Evolutionary conservation across 35 echinoderm and acorn worm species (phyloP), one percentile per base, ranked within the genome.

Genomic region (Diadema setosum): DNA sequence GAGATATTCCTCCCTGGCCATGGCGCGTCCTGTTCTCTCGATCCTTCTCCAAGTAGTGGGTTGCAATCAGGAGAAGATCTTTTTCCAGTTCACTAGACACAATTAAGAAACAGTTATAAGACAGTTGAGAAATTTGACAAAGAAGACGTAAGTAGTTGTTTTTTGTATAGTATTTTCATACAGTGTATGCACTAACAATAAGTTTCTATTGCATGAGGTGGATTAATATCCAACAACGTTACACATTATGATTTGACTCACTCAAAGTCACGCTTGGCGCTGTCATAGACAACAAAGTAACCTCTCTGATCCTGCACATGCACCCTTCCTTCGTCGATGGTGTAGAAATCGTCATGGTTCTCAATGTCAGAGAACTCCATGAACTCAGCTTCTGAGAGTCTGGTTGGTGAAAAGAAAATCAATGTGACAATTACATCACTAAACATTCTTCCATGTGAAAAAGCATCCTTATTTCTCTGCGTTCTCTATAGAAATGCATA

Each of bases 271-370:
- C 90, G 75, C 12, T 81, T 32, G 26, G 96, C 96, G 30, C 81
- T 86, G 59, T 95, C 57, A 74, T 99, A 99, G 61, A 99, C 92
- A 21, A 99, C 57, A 36, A 88, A 99, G 75, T 99, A 99, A 7
- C 96, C 96, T 84, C 93, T 94, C 39, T 95, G 96, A 48, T 99
- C 96, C 43, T 99, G 96, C 24, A 99, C 96, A 56, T 99, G 96
- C 6, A 99, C 96, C 25, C 92, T 82, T 27, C 93, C 96, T 80
- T 99, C 96, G 87, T 99, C 93, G 0, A 99, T 58, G 6, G 93
- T 87, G 60, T 99, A 99, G 69, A 95, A 99, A 83, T 99, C 96
- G 89, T 99, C 96, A 65, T 99, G 96, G 45, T 99, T 99, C 73
- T 99, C 96, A 24, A 99, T 73, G 25, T 99, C 96, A 31, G 92